Evolutionary conservation across 2,888 invertebrate genomes (phyloP), one percentile per base, ranked within the genome.

Genomic region (Elmis aenea): DNA sequence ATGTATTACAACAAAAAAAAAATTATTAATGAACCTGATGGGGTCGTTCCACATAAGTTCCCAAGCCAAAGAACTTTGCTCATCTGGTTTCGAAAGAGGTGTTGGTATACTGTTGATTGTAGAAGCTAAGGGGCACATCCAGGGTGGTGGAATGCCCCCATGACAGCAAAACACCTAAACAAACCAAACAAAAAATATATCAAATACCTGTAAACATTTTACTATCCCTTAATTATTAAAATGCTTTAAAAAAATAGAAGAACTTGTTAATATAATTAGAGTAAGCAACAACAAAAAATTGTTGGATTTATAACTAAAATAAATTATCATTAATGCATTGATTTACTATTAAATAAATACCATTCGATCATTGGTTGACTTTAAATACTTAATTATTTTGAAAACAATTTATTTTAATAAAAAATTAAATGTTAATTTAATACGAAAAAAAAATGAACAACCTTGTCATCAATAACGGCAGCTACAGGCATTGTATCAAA

Each of bases 1-100:
- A 25, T 9, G 5, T 25, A n/a, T 6, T 9, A 14, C 26, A 18
- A 26, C 12, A 12, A 6, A 11, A 16, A 12, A 16, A 31, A 36
- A 30, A 28, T 15, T 3, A 12, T 5, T 15, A 28, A 20, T 29
- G 3, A 18, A 75, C 74, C 71, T 74, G 30, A 79, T 61, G 1
- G 85, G 85, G 58, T 86, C 86, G 60, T 83, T 85, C 86, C 86
- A 86, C 66, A 86, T 71, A 12, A 86, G 66, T 55, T 86, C 84
- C 85, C 85, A 86, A 1, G 85, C 84, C 33, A 85, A 65, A n/a
- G 76, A 72, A 60, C 81, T 81, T 59, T 83, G 78, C 22, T 70
- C 70, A 26, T 82, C 81, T 0, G 84, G 85, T 35, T 77, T 73
- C 13, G 68, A 60, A 22, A 86, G 66, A 0, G 82, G 81, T 23